Percentiles rank a stretch among this genome's conserved stretches.
Conservation (phyloP, 2,888 invertebrate species). For the Aleiodes leptofemur region DNA sequence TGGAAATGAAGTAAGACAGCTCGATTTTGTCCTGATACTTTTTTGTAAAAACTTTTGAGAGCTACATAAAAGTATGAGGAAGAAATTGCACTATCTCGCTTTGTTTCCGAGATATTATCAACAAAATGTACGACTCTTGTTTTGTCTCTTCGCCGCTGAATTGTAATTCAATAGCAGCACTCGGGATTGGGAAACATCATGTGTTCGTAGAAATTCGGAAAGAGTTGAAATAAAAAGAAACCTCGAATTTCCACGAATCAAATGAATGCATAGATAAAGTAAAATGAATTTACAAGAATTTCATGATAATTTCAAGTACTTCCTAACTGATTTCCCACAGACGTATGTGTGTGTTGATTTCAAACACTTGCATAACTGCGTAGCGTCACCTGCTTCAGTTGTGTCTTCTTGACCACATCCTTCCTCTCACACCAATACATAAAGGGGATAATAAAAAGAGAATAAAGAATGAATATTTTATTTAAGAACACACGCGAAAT, state of each 20-base stretch:
- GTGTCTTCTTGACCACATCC: slow-evolving; percentile 72
- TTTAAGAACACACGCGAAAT: slow-evolving; percentile 36
- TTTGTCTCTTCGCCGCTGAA: no score
- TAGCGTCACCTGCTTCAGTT: slow-evolving; percentile 57
- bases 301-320: slow-evolving; percentile 25
- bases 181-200: no score
- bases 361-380: slow-evolving; percentile 57
- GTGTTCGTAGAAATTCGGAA: slow-evolving; percentile 5
- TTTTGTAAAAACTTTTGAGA: background rate
- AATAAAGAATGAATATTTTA: slow-evolving; percentile 16
- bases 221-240: background rate
- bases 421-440: slow-evolving; percentile 61
- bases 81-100: no score
- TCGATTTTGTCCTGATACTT: background rate
- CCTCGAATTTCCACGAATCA: background rate
- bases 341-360: slow-evolving; percentile 14
- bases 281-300: background rate
- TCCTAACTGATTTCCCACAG: slow-evolving; percentile 63
- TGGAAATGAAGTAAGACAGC: no score
- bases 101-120: no score
- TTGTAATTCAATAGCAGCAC: no score
- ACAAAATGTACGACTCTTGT: background rate
- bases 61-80: no score
- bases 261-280: slow-evolving; percentile 16
- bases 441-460: slow-evolving; percentile 10